Percentiles rank a stretch among this genome's conserved stretches.
These are phyloP conservation scores for Adelosebastes latens DNA, from an alignment of 2,797 vertebrate genomes.

Conservation along the genomic window DNA sequence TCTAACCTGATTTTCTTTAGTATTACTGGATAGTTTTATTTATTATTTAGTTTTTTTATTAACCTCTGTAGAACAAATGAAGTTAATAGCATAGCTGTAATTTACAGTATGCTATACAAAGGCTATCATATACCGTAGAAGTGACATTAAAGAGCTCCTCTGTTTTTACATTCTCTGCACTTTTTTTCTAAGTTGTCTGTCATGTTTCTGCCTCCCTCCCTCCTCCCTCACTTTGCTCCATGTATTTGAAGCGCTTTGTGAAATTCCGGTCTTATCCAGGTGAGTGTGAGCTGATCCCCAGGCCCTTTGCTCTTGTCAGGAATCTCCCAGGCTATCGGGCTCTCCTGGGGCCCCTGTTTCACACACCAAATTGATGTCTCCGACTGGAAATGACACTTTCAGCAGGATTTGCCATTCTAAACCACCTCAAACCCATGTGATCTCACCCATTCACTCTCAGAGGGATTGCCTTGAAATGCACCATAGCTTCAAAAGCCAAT, in stretches of 20 bases:
- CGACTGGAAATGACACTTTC: slow-evolving; percentile 85
- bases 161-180: slow-evolving; percentile 28
- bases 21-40: too few species aligned
- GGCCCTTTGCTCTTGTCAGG: slow-evolving; percentile 82
- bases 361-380: slow-evolving; percentile 85
- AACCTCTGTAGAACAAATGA: neutral
- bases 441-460: slow-evolving; percentile 80
- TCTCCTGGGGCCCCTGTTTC: slow-evolving; percentile 81
- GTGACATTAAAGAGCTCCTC: slow-evolving; percentile 8
- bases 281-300: slow-evolving; percentile 76
- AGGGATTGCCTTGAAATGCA: slow-evolving; percentile 82
- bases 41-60: neutral
- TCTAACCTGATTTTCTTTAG: neutral
- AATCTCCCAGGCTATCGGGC: slow-evolving; percentile 80
- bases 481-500: slow-evolving; percentile 80
- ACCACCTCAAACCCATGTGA: slow-evolving; percentile 86
- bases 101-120: neutral
- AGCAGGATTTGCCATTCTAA: slow-evolving; percentile 88
- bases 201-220: slow-evolving; percentile 28
- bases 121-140: neutral
- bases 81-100: neutral
- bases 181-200: slow-evolving; percentile 44
- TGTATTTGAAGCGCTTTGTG: slow-evolving; percentile 67
- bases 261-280: slow-evolving; percentile 80
- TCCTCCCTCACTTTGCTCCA: slow-evolving; percentile 43